phyloP scores from a whole-genome alignment of 64 coral and sea anemone genomes.

The Actinia tenebrosa region DNA sequence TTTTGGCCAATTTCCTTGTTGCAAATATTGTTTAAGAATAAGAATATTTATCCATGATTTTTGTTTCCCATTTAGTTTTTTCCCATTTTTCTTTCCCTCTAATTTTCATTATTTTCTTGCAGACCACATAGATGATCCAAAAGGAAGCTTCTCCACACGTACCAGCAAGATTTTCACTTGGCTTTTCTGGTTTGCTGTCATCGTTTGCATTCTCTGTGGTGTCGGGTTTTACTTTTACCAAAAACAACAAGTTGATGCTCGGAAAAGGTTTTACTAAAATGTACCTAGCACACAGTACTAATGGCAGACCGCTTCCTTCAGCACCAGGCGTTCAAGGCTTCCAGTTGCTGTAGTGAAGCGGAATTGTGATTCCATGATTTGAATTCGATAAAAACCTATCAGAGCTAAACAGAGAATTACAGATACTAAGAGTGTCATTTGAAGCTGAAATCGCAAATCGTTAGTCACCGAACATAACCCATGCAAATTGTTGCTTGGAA shows the following conservation, averaged over 20 bases:
- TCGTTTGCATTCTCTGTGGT: conserved; percentile 30
- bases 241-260: conserved; percentile 79
- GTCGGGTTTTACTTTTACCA: conserved; percentile 75
- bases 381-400: no score
- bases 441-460: no score
- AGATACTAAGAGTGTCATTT: no score
- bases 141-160: conserved; percentile 83
- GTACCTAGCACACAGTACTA: not conserved
- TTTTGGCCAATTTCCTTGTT: no score
- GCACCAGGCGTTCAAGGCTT: not conserved
- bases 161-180: conserved; percentile 77
- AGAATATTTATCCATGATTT: no score
- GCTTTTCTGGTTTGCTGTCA: conserved; percentile 76
- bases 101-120: not conserved
- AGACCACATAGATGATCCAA: conserved; percentile 80
- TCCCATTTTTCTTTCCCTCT: not conserved
- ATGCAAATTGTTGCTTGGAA: no score
- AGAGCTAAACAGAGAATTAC: no score
- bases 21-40: no score
- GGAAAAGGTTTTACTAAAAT: conserved; percentile 84
- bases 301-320: not conserved
- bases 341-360: no score
- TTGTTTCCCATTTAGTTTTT: not conserved
- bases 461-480: no score
- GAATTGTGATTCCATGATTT: no score